Conservation (phyloP, 1,140 invertebrate genomes). For the Pogonus chalceus region DNA sequence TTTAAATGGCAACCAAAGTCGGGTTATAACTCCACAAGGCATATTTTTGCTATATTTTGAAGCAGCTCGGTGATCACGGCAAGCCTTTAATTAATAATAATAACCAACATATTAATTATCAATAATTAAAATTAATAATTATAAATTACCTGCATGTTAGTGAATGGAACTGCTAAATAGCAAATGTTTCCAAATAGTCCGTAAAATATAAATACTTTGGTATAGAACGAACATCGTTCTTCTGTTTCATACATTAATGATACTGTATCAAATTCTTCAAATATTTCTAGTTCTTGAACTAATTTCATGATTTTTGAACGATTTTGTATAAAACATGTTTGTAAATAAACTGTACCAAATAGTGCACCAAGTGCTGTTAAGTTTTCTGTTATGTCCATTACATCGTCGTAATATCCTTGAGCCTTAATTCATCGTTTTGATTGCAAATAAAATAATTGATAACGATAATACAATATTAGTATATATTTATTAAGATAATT, state of each 20-base stretch:
- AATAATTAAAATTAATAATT: no score
- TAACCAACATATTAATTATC: no score
- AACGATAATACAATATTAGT: no score
- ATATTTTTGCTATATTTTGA: background rate
- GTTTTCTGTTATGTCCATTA: conserved; percentile 7
- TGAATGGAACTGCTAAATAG: background rate
- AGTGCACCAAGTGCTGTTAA: background rate
- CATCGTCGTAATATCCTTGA: background rate
- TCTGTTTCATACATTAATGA: background rate
- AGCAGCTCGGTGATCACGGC: background rate
- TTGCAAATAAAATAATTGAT: no score
- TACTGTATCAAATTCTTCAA: background rate
- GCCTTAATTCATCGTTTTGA: no score
- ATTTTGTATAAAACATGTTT: background rate
- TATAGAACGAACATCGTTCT: background rate
- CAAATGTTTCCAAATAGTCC: background rate
- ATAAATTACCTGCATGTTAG: background rate
- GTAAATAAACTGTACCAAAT: background rate
- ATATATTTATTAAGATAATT: no score
- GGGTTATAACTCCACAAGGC: conserved; percentile 6
- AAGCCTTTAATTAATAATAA: no score
- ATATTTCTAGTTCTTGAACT: background rate
- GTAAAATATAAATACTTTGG: conserved; percentile 7
- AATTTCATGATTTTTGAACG: background rate
- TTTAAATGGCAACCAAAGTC: conserved; percentile 1